Percentiles rank a stretch among this genome's conserved stretches.
Conservation (phyloP, 2,797 vertebrate genomes). For the Siniperca undulata region DNA sequence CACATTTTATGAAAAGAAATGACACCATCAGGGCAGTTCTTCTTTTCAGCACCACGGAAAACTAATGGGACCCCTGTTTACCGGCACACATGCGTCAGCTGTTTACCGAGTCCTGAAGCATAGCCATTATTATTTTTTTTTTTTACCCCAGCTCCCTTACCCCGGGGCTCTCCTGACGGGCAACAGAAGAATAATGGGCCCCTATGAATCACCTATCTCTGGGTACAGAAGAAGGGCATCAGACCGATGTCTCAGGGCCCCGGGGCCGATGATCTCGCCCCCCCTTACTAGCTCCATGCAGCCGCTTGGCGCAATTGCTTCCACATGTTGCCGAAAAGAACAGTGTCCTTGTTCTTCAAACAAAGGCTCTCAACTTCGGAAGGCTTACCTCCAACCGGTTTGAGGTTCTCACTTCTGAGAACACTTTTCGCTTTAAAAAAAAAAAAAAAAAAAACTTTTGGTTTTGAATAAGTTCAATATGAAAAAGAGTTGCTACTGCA, state of each 20-base stretch:
- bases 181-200: slow-evolving; percentile 55
- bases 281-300: slow-evolving; percentile 64
- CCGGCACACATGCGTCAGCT: slow-evolving; percentile 62
- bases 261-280: slow-evolving; percentile 52
- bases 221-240: slow-evolving; percentile 59
- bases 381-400: slow-evolving; percentile 43
- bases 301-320: slow-evolving; percentile 91
- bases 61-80: slow-evolving; percentile 25
- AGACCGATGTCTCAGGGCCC: slow-evolving; percentile 68
- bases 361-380: slow-evolving; percentile 77
- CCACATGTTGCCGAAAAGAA: slow-evolving; percentile 93
- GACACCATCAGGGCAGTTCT: not conserved
- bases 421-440: not conserved
- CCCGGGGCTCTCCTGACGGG: slow-evolving; percentile 43
- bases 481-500: not conserved
- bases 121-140: not conserved
- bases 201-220: slow-evolving; percentile 68
- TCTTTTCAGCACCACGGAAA: slow-evolving; percentile 5
- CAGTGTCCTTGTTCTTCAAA: slow-evolving; percentile 85
- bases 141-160: not conserved
- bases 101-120: slow-evolving; percentile 35
- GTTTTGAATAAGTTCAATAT: not conserved
- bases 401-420: slow-evolving; percentile 29
- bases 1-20: slow-evolving; percentile 9
- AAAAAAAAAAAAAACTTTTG: not conserved